Evolutionary conservation across 2,113 vertebrate genomes (phyloP), one percentile per base, ranked within the genome.

Genomic region (Ailurus styani): DNA sequence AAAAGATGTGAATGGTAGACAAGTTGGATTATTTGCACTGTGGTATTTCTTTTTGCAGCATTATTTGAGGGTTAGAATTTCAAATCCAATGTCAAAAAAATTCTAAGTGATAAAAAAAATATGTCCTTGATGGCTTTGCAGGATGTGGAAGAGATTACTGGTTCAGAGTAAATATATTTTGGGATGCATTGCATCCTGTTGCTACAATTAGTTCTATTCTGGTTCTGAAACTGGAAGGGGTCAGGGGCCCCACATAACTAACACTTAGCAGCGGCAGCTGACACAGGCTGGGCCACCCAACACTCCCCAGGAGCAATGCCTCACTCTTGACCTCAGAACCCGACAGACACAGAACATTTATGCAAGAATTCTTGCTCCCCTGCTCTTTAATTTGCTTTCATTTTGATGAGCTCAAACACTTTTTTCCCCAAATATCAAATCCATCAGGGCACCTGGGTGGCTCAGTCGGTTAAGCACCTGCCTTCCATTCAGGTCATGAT

Each of bases 141-240:
- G 96, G 57, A 92, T 87, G 47, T 34, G 40, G 77, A 93, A 92
- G 87, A 93, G 97, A 93, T 95, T 54, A 42, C 93, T 87, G 55
- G 83, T 95, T 62, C 42, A 37, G 73, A 93, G 57, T 95, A 97
- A 98, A 94, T 95, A 91, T 88, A 95, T 91, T 87, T 90, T 66
- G 88, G 78, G 98, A 98, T 96, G 90, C 97, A 47, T 17, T 87
- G 82, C 34, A 91, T 70, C 87, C 78, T 95, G 94, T 86, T 60
- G 68, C 95, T 64, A 57, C 50, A 96, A 66, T 93, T 95, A 90
- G 84, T 96, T 95, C 96, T 97, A 97, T 97, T 98, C 90, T 96
- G 88, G 92, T 88, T 97, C 93, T 92, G 87, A 66, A 93, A 90
- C 82, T 83, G 95, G 95, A 96, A 81, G 77, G 91, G 96, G 88